Base-by-base conservation (phyloP, 2,888 invertebrate species). In the Melieria crassipennis region DNA sequence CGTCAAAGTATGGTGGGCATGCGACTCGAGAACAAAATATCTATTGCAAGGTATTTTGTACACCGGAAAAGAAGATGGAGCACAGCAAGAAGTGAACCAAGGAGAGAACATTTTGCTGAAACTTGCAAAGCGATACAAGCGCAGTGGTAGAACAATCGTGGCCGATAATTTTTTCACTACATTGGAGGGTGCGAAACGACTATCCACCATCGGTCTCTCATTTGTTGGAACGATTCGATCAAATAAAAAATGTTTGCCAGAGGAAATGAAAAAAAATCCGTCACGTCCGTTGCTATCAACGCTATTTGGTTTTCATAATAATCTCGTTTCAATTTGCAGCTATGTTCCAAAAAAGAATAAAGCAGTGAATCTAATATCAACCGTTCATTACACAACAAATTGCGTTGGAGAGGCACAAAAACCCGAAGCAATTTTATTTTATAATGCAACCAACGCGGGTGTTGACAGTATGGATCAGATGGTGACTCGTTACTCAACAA, bases 401-500 rank as follows among this genome's bases (percentile, higher is more conserved):
- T 70, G 70, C 64, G 66, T 48, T 47, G 70, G 74, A 9, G 70
- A 69, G 72, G 73, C 71, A 70, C 58, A 63, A 66, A 73, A 76
- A 69, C 76, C 74, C 9, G 70, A 76, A 70, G 74, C 70, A 65
- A 73, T 76, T 69, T 56, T 73, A 11, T 75, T 64, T 73, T 73
- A 73, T 48, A 72, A 74, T 70, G 48, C 16, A 66, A 69, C 65
- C 57, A 74, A 71, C 50, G 68, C 57, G 4, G 71, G 71, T 10
- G 73, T 73, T 6, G 71, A 73, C 65, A 61, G 60, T 48, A 70
- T 73, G 73, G 70, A 75, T 46, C 71, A 73, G 72, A 70, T 69
- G 67, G 63, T 71, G 11, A 61, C 71, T 10, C 71, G 72, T 71
- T 75, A 65, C 47, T 55, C 72, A 46, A 69, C 72, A 64, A 75